A percentile compares a stretch with the other conserved stretches of the same genome.
These are phyloP conservation scores for Bombus superbus DNA, from an alignment of 1,140 invertebrate genomes.

Conservation along the genomic window DNA sequence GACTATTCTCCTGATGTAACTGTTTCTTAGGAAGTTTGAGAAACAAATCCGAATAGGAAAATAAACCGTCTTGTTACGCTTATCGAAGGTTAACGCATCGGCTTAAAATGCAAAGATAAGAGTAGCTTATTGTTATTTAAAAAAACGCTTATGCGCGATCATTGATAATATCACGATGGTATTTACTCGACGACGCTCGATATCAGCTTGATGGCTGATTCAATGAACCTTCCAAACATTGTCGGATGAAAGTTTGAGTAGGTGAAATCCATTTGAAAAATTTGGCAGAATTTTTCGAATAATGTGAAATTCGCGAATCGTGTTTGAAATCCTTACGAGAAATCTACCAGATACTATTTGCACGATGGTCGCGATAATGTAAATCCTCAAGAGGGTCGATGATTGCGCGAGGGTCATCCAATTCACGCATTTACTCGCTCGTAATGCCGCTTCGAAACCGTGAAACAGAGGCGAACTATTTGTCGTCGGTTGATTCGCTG, in stretches of 20 bases:
- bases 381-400: slow-evolving; percentile 50
- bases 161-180: neutral
- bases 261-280: too few species aligned
- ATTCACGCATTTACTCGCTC: slow-evolving; percentile 41
- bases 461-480: slow-evolving; percentile 32
- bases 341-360: neutral
- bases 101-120: slow-evolving; percentile 2
- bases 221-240: neutral
- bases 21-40: neutral
- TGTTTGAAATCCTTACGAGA: neutral
- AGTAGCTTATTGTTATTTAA: neutral
- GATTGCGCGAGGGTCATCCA: slow-evolving; percentile 49
- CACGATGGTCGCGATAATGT: slow-evolving; percentile 9
- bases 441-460: slow-evolving; percentile 40
- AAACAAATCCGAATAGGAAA: neutral
- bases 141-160: neutral
- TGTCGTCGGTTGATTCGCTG: slow-evolving; percentile 4
- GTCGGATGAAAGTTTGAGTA: neutral
- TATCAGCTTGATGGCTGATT: neutral
- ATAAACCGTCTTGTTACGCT: neutral
- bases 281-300: too few species aligned
- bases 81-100: slow-evolving; percentile 5
- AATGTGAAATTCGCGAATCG: neutral
- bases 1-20: too few species aligned
- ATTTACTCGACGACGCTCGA: neutral